Evolutionary conservation across 2,888 invertebrate genomes (phyloP).

Genomic region (Parnassius apollo): DNA sequence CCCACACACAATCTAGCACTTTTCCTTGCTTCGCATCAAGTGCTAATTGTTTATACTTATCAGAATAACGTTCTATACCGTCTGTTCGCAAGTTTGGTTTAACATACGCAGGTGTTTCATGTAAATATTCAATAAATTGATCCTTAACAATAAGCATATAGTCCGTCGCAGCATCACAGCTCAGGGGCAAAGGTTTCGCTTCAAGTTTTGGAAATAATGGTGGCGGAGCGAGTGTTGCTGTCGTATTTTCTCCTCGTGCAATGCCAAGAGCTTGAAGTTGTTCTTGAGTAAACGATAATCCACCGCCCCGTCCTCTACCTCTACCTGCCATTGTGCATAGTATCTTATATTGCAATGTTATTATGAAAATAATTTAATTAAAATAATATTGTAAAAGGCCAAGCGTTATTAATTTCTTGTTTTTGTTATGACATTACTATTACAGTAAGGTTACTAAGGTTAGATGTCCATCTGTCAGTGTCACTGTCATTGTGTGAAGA

Average conservation of each 20-base stretch:
- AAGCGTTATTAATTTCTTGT: no score
- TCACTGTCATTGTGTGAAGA: no score
- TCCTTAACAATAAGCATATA: slow-evolving; percentile 87
- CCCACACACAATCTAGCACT: slow-evolving; percentile 80
- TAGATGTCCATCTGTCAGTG: no score
- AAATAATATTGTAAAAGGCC: no score
- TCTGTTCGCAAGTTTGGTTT: slow-evolving; percentile 71
- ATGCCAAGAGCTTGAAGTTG: slow-evolving; percentile 81
- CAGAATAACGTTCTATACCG: slow-evolving; percentile 81
- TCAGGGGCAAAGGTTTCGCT: slow-evolving; percentile 76
- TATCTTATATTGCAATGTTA: neutral
- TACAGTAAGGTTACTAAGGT: no score
- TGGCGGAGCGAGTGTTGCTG: slow-evolving; percentile 77
- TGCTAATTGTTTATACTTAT: slow-evolving; percentile 78
- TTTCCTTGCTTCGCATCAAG: slow-evolving; percentile 70
- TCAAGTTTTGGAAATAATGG: slow-evolving; percentile 83
- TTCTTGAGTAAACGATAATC: slow-evolving; percentile 77
- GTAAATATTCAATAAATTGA: slow-evolving; percentile 86
- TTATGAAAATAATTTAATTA: no score
- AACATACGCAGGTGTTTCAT: slow-evolving; percentile 84
- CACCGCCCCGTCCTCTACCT: slow-evolving; percentile 77
- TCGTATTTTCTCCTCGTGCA: slow-evolving; percentile 76
- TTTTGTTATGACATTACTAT: no score
- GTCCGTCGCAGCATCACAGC: slow-evolving; percentile 81
- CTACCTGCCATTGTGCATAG: slow-evolving; percentile 60